Conservation (phyloP, 2,888 invertebrate species). For the Agrilus biguttatus region DNA sequence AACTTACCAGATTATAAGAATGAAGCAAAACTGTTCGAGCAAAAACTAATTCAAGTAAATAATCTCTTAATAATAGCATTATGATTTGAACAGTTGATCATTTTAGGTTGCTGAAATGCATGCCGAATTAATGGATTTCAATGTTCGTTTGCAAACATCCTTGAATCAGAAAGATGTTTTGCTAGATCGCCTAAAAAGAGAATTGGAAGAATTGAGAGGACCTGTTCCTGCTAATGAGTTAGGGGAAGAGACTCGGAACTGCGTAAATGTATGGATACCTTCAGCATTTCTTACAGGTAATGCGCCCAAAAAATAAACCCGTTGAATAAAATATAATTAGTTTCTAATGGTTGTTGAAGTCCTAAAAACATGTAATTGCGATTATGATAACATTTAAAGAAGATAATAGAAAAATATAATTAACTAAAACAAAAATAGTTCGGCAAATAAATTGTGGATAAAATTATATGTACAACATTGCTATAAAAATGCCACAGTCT, state of each 20-base stretch:
- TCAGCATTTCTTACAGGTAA: constrained; percentile 64
- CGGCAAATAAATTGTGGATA: too few species aligned
- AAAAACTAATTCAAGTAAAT: constrained; percentile 68
- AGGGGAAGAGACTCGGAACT: constrained; percentile 28
- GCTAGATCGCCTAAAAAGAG: constrained; percentile 43
- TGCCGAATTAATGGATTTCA: constrained; percentile 85
- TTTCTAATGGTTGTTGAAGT: too few species aligned
- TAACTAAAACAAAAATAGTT: too few species aligned
- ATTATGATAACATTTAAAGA: too few species aligned
- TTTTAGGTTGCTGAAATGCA: constrained; percentile 84
- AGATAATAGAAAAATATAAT: too few species aligned
- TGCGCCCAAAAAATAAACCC: background rate
- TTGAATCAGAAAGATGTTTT: constrained; percentile 48
- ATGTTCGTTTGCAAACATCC: constrained; percentile 62
- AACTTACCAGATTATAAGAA: constrained; percentile 37
- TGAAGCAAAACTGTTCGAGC: constrained; percentile 69
- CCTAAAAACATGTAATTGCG: too few species aligned
- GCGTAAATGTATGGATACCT: constrained; percentile 78
- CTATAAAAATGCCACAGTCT: too few species aligned
- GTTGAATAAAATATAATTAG: too few species aligned
- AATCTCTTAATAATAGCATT: constrained; percentile 1
- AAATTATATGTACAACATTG: too few species aligned
- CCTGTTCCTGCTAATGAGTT: constrained; percentile 38
- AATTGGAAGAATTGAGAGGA: constrained; percentile 51
- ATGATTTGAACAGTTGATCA: constrained; percentile 8